Base-by-base conservation (phyloP, 2,888 invertebrate genomes). In the Latheticus oryzae region DNA sequence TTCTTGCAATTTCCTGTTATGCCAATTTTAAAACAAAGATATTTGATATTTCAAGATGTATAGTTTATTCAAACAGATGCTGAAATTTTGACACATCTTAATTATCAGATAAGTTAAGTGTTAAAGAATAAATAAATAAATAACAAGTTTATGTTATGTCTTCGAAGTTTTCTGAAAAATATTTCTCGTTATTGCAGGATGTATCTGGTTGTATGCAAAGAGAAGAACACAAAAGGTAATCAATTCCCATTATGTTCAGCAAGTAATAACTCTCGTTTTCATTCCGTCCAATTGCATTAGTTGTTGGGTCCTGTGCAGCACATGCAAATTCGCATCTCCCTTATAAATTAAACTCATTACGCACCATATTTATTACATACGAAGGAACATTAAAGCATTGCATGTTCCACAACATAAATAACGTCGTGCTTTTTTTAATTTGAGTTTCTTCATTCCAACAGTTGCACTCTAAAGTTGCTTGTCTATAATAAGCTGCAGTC, bases 341-440 rank as follows among this genome's bases (percentile, higher is more conserved):
- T 32, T 68, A 73, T 74, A 74, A 72, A 73, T 74, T 73, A 71
- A 68, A 65, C 73, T 74, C 73, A 73, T 74, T 74, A 74, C 69
- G 56, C 56, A 55, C 54, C 45, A 65, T 72, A 73, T 73, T 73
- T 73, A 72, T 72, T 73, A 67, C 71, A 66, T 68, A 42, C 56
- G 30, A 16, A 55, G 37, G 15, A 45, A 47, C 47, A 47, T 42
- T 42, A 42, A 42, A 42, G 42, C 26, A 42, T 47, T 35, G 45
- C 38, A 38, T 55, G 45, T 32, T 47, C 30, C 19, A 24, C 26
- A 9, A 24, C 38, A 38, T 54, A 54, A 45, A 54, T 54, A 47
- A 55, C 45, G 47, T 11, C 30, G 51, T 57, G 24, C 40, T 5
- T 57, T 43, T n/a, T 50, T 51, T 43, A 47, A 47, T 48, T 48